Evolutionary conservation across 2,888 invertebrate species (phyloP).

Genomic region (Liposcelis brunnea): DNA sequence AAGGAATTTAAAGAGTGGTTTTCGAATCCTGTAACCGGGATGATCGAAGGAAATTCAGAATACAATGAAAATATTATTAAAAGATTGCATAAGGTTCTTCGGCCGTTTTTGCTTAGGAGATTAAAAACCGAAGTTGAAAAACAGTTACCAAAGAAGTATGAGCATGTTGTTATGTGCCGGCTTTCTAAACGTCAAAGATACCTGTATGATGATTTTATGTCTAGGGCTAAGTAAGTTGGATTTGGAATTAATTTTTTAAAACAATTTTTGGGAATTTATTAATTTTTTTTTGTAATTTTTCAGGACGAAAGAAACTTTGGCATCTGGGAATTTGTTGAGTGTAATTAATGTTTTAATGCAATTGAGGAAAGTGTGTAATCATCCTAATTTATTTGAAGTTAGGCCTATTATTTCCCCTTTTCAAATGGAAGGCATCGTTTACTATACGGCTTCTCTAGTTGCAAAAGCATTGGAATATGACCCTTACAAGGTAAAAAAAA

Average conservation of each 20-base stretch:
- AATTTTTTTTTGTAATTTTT: conserved; percentile 16
- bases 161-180: conserved; percentile 84
- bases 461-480: conserved; percentile 52
- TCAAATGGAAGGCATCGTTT: conserved; percentile 60
- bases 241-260: conserved; percentile 13
- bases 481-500: conserved; percentile 45
- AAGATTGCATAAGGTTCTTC: conserved; percentile 78
- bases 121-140: conserved; percentile 92
- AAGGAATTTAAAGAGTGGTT: conserved; percentile 98
- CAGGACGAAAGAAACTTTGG: conserved; percentile 85
- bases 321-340: conserved; percentile 81
- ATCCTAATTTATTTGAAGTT: conserved; percentile 94
- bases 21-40: conserved; percentile 88
- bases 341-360: conserved; percentile 97
- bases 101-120: conserved; percentile 82
- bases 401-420: conserved; percentile 90
- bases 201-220: conserved; percentile 99
- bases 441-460: conserved; percentile 51
- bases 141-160: conserved; percentile 92
- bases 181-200: conserved; percentile 91
- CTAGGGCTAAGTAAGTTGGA: conserved; percentile 64
- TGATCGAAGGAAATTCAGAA: conserved; percentile 85
- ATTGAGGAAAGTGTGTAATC: conserved; percentile 92
- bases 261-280: conserved; percentile 8
- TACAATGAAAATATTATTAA: conserved; percentile 80